phyloP scores from a whole-genome alignment of 2,113 vertebrate genomes.

The Pongo abelii region DNA sequence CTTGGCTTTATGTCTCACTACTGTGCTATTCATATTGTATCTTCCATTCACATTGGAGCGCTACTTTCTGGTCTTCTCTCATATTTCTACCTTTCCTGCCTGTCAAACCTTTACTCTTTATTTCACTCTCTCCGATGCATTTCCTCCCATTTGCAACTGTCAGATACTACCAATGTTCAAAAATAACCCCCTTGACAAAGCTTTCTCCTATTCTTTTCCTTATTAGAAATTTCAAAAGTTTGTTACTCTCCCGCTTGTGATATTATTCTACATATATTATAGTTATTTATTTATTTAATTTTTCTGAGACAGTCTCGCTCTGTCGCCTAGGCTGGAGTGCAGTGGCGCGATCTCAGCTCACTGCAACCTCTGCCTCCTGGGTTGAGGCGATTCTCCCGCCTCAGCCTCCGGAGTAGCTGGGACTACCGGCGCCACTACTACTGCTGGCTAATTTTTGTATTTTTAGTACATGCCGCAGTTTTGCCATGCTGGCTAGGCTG shows the following conservation, averaged over 20 bases:
- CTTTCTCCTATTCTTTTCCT: background rate
- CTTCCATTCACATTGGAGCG: background rate
- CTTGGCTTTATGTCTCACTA: background rate
- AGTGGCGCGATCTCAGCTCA: too few relatives aligned
- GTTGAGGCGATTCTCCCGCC: too few relatives aligned
- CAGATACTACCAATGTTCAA: background rate
- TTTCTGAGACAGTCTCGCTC: too few relatives aligned
- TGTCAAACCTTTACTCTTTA: background rate
- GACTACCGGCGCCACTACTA: too few relatives aligned
- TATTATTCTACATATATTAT: background rate
- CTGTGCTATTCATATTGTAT: background rate
- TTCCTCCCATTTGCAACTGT: background rate
- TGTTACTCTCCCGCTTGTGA: background rate
- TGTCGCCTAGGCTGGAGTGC: too few relatives aligned
- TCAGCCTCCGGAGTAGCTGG: too few relatives aligned
- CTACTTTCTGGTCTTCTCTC: background rate
- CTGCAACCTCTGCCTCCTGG: too few relatives aligned
- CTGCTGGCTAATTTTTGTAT: too few relatives aligned
- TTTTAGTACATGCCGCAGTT: too few relatives aligned
- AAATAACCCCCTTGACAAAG: background rate
- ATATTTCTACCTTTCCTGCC: background rate
- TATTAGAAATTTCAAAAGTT: background rate
- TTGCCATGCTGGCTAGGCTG: too few relatives aligned
- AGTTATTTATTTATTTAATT: background rate
- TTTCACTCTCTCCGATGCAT: background rate